Evolutionary conservation across 2,113 vertebrate genomes (phyloP), one percentile per base, ranked within the genome.

Genomic region (Corynorhinus townsendii): DNA sequence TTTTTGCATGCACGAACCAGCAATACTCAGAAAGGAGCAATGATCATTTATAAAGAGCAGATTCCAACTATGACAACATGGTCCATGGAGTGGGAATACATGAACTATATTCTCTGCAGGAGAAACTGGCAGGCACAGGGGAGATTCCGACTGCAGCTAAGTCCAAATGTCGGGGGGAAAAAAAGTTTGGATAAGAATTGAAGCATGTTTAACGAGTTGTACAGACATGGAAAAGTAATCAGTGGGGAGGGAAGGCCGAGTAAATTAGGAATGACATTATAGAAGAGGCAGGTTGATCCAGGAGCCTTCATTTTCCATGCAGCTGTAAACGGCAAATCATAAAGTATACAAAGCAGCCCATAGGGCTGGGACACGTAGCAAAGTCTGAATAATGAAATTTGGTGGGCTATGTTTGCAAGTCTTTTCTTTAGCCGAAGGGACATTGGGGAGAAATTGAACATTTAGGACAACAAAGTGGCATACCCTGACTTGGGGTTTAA

Each of bases 401-500:
- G 76, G 38, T n/a, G 38, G 22, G 73, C 26, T 62, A 6, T 4
- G 5, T 19, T 64, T 30, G 12, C 1, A 33, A 47, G 26, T 56
- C 81, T 88, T 77, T 64, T 30, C 14, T 68, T 73, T 62, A 81
- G 11, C 38, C 28, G 47, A 45, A 40, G 56, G 56, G 84, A 69
- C 5, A 22, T 3, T 17, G 15, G 3, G 11, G 35, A 85, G 11
- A 86, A 89, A 38, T 43, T 54, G 40, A 71, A 59, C 7, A 69
- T 64, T 89, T 71, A 80, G 40, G 69, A 28, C 24, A 66, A 80
- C 16, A 73, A 62, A 77, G 10, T 49, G 38, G 2, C 30, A 47
- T 38, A 84, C 66, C 38, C 49, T 87, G 35, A 79, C 59, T 72
- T 73, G 17, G 17, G 12, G 64, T 80, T 84, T 87, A 54, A 95